Base-by-base conservation (phyloP, 2,797 vertebrate species). In the Fratercula arctica region DNA sequence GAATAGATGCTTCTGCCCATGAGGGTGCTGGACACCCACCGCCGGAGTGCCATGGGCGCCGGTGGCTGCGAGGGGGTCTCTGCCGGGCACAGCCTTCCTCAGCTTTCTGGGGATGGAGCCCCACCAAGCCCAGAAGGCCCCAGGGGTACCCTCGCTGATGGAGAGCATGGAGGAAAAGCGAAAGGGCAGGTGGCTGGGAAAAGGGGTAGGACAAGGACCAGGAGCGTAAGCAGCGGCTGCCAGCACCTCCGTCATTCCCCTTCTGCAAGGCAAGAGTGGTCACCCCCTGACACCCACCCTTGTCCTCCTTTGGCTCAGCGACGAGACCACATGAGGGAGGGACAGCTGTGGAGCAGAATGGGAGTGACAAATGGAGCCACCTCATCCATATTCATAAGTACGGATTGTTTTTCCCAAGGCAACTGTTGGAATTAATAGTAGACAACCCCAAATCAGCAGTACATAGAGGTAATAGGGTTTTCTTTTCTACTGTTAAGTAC, bases 41-140 rank as follows among this genome's bases (percentile, higher is more conserved):
- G 74, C 61, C 2, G 4, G 63, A 83, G 56, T 1, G 9, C 7
- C 0, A 0, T 1, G 4, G 37, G 54, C 3, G 2, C 20, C 2
- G 1, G 39, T 9, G 24, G 19, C 0, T 48, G 54, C 0, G 11
- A 26, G 1, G 46, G 10, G 18, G 25, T 57, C 61, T 85, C 46
- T 91, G 59, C 50, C 46, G 56, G 43, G 31, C 70, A 41, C 37
- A 60, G 45, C 28, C 64, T 54, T 84, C 35, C 73, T 72, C 74
- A 29, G 59, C 67, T 46, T 60, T 31, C 41, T 54, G 56, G 23
- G n/a, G 13, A 45, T 0, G 2, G 61, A 89, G 37, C 19, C 57
- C 57, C 41, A n/a, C 25, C 12, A 43, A 29, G 59, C 2, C 1
- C 25, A 69, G 78, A 60, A 88, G 29, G 28, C 9, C 64, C 24